These are phyloP conservation scores for Drosophila borborema DNA, from an alignment of 2,888 invertebrate species.

Conservation along the genomic window DNA sequence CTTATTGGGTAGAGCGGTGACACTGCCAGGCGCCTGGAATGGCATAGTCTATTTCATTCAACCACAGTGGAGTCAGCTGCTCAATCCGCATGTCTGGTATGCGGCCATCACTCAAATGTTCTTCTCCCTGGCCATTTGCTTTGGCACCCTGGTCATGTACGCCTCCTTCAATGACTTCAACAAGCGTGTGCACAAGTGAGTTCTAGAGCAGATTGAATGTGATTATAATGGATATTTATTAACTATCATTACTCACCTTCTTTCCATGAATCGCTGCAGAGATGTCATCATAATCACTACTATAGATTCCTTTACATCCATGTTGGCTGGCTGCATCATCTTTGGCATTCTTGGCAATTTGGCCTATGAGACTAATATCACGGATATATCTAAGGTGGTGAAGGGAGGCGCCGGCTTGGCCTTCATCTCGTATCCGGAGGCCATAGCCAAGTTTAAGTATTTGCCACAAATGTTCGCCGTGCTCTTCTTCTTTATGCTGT, in stretches of 20 bases:
- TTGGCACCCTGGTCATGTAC: constrained; percentile 88
- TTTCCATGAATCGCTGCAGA: constrained; percentile 83
- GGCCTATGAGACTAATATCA: constrained; percentile 88
- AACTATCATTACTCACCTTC: not conserved
- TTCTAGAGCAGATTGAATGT: not conserved
- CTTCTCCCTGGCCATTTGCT: constrained; percentile 88
- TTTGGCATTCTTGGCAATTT: constrained; percentile 94
- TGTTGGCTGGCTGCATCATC: constrained; percentile 93
- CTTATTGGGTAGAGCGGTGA: constrained; percentile 87
- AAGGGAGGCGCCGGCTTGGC: constrained; percentile 92
- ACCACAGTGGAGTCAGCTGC: constrained; percentile 87
- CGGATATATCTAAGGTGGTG: constrained; percentile 88
- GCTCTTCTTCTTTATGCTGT: constrained; percentile 87
- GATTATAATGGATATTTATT: not conserved
- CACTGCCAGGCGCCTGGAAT: constrained; percentile 87
- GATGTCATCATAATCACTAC: constrained; percentile 93
- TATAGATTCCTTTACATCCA: constrained; percentile 92
- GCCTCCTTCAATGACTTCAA: constrained; percentile 88
- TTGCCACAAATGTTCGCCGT: constrained; percentile 87
- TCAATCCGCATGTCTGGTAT: constrained; percentile 87
- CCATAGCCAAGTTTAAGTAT: constrained; percentile 86
- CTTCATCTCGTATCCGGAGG: constrained; percentile 90
- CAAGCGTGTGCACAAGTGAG: constrained; percentile 87
- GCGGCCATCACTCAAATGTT: constrained; percentile 89
- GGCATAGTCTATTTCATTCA: constrained; percentile 88